A percentile compares a stretch with the other conserved stretches of the same genome.
Evolutionary conservation across 2,888 invertebrate genomes (phyloP).

Genomic region (Nephrotoma guestfalica): DNA sequence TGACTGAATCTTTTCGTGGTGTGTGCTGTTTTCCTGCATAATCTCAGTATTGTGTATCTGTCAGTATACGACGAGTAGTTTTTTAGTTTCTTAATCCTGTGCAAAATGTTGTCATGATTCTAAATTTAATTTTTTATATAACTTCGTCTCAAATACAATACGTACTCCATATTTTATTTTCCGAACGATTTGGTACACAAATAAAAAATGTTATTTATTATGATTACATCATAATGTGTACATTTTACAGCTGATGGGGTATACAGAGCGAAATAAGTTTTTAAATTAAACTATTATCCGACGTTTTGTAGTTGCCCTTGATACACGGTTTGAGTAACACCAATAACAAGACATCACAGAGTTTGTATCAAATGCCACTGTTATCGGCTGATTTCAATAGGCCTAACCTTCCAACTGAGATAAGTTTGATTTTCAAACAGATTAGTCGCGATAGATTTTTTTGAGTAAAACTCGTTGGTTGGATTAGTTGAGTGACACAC

Average conservation of each 20-base stretch:
- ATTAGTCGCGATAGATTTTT: too few species aligned
- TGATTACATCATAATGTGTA: neutral
- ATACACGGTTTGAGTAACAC: neutral
- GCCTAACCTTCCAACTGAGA: too few species aligned
- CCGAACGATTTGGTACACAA: neutral
- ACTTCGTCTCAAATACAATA: neutral
- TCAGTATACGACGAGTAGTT: neutral
- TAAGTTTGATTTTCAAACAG: too few species aligned
- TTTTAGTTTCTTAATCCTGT: neutral
- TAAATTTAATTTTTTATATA: neutral
- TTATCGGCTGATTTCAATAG: too few species aligned
- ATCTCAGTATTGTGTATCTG: neutral
- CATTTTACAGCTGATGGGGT: neutral
- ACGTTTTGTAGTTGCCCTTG: neutral
- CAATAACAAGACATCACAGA: neutral
- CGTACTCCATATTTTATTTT: neutral
- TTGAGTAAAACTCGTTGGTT: too few species aligned
- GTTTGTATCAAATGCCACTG: too few species aligned
- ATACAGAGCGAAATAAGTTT: too few species aligned
- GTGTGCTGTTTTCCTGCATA: neutral
- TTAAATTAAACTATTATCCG: too few species aligned
- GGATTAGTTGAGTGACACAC: too few species aligned
- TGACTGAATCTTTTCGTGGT: neutral
- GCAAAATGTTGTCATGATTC: neutral
- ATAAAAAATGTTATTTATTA: neutral